Conservation (phyloP, 2,888 invertebrate genomes). For the Melanostoma scalare region DNA sequence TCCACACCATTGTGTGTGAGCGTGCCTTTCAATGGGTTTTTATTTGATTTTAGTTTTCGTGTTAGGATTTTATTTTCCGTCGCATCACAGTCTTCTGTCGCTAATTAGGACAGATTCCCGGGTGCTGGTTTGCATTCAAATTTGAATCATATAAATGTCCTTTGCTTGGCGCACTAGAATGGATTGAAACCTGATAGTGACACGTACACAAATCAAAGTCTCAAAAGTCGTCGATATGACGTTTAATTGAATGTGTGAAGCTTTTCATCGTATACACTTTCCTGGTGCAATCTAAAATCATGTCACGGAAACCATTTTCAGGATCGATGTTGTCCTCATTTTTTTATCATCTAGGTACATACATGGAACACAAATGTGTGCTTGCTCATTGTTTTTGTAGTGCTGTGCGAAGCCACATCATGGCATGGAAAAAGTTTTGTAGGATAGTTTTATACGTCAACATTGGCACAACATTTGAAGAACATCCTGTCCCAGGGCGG, state of each 20-base stretch:
- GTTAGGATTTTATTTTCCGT: slow-evolving; percentile 16
- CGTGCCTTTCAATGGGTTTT: slow-evolving; percentile 28
- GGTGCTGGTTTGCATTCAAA: slow-evolving; percentile 30
- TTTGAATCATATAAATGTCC: background rate
- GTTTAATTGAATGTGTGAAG: slow-evolving; percentile 62
- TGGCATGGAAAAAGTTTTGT: slow-evolving; percentile 38
- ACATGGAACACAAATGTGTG: background rate
- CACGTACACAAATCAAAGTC: slow-evolving; percentile 37
- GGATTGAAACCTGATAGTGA: slow-evolving; percentile 43
- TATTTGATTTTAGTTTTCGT: slow-evolving; percentile 40
- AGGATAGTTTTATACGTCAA: slow-evolving; percentile 63
- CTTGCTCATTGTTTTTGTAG: slow-evolving; percentile 26
- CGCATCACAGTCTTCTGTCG: slow-evolving; percentile 31
- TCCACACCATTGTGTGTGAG: slow-evolving; percentile 27
- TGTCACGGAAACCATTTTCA: slow-evolving; percentile 50
- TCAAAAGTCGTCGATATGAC: slow-evolving; percentile 48
- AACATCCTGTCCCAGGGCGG: slow-evolving; percentile 63
- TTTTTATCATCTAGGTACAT: background rate
- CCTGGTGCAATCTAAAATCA: slow-evolving; percentile 44
- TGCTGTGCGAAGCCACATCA: background rate
- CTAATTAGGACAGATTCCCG: slow-evolving; percentile 51
- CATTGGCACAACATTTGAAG: slow-evolving; percentile 68
- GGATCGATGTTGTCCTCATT: slow-evolving; percentile 44
- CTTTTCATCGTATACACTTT: slow-evolving; percentile 1
- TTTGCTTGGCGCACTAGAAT: background rate